phyloP scores from a whole-genome alignment of 2,113 vertebrate genomes.

The Anhinga rufa region DNA sequence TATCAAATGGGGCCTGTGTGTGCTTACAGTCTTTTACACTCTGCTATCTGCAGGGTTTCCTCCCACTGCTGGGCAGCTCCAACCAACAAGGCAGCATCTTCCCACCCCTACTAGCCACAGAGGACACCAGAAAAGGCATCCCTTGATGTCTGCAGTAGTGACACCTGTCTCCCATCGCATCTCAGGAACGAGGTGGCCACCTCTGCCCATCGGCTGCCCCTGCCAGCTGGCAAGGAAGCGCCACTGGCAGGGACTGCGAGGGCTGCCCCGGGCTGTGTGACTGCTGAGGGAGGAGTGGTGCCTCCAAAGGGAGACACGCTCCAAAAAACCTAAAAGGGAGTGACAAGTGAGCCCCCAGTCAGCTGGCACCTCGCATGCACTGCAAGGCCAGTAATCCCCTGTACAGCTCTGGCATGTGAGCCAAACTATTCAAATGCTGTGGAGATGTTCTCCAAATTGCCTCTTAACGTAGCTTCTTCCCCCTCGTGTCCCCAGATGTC shows the following conservation, averaged over 20 bases:
- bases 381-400: background rate
- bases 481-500: background rate
- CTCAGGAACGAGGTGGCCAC: background rate
- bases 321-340: background rate
- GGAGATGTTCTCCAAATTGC: background rate
- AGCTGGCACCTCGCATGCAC: background rate
- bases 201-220: background rate
- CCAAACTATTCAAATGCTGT: background rate
- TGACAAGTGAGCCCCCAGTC: background rate
- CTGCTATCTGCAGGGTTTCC: background rate
- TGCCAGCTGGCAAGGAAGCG: background rate
- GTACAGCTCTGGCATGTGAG: accelerated
- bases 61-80: background rate
- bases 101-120: background rate
- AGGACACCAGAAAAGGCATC: accelerated
- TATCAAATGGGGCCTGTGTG: background rate
- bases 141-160: background rate
- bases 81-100: background rate
- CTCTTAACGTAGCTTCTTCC: background rate
- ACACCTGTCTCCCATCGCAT: background rate
- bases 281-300: background rate
- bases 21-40: background rate
- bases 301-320: background rate
- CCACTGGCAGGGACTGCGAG: background rate
- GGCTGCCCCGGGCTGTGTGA: background rate